These are phyloP conservation scores for Hypocryptadius cinnamomeus DNA, from an alignment of 2,113 vertebrate species.

Conservation along the genomic window DNA sequence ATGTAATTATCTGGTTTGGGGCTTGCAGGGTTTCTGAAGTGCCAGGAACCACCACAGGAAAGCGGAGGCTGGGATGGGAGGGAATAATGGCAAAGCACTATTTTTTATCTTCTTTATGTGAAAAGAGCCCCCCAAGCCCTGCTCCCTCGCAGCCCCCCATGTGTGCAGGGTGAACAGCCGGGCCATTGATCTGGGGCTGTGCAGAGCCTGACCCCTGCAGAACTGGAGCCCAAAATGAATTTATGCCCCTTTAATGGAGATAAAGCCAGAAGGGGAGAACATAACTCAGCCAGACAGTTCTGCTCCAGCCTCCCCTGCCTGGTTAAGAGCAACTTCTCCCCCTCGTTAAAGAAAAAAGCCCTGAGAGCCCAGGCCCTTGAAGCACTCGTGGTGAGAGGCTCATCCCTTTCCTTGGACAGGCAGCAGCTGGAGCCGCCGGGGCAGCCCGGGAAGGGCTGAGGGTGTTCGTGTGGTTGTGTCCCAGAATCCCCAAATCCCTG, in stretches of 20 bases:
- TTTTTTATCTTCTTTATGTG: not conserved
- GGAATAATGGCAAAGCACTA: rapidly evolving
- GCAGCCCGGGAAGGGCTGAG: not conserved
- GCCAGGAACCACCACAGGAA: not conserved
- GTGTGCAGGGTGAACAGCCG: not conserved
- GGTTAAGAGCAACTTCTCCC: not conserved
- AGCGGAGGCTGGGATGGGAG: not conserved
- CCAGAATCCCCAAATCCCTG: not conserved
- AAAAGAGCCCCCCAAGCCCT: not conserved
- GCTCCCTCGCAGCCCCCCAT: not conserved
- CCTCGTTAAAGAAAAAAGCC: not conserved
- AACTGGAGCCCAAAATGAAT: not conserved
- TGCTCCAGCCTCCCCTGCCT: not conserved
- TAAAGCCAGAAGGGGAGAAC: slow-evolving; percentile 16
- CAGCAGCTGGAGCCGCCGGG: not conserved
- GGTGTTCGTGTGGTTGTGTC: not conserved
- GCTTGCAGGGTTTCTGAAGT: not conserved
- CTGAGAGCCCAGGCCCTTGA: not conserved
- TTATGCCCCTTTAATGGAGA: slow-evolving; percentile 38
- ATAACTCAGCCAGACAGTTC: slow-evolving; percentile 20
- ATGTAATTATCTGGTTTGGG: rapidly evolving
- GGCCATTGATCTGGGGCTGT: not conserved
- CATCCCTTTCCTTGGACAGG: slow-evolving; percentile 29
- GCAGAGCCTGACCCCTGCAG: not conserved
- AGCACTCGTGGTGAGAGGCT: slow-evolving; percentile 7